phyloP scores from a whole-genome alignment of 2,797 vertebrate genomes.

The Mastacembelus armatus region DNA sequence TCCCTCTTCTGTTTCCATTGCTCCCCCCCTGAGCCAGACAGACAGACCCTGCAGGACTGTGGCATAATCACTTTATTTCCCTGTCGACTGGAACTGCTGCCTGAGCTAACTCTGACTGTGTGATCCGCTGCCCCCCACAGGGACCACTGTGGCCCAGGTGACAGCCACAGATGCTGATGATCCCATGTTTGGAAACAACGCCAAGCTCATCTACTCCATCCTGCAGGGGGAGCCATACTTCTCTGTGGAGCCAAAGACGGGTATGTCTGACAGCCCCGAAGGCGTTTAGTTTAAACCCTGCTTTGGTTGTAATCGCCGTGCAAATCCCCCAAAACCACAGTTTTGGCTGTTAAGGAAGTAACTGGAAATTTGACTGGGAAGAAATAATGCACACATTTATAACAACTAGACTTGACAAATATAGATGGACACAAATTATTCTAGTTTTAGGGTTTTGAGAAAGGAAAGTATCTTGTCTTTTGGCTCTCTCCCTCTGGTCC shows the following conservation, averaged over 20 bases:
- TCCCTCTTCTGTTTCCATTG: conserved; percentile 33
- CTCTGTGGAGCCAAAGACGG: conserved; percentile 95
- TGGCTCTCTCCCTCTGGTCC: neutral
- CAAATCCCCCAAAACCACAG: neutral
- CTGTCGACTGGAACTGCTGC: conserved; percentile 65
- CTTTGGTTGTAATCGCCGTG: neutral
- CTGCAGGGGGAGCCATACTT: conserved; percentile 95
- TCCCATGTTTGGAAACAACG: conserved; percentile 87
- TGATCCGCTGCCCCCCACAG: conserved; percentile 74
- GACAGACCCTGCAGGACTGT: conserved; percentile 69
- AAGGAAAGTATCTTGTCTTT: conserved; percentile 2
- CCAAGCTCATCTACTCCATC: conserved; percentile 93
- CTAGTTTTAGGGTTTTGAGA: conserved; percentile 2
- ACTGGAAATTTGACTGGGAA: conserved; percentile 4
- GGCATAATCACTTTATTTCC: conserved; percentile 81
- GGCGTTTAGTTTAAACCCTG: neutral
- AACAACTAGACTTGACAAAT: neutral
- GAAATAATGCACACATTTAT: conserved; percentile 16
- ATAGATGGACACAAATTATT: neutral
- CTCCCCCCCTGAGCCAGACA: conserved; percentile 60
- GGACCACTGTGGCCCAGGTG: conserved; percentile 92
- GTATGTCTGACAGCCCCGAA: conserved; percentile 65
- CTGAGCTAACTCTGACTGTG: conserved; percentile 63
- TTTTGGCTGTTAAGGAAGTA: no score
- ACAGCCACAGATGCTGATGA: conserved; percentile 94